Conservation (phyloP, 2,888 invertebrate genomes). For the Andrena bicolor region DNA sequence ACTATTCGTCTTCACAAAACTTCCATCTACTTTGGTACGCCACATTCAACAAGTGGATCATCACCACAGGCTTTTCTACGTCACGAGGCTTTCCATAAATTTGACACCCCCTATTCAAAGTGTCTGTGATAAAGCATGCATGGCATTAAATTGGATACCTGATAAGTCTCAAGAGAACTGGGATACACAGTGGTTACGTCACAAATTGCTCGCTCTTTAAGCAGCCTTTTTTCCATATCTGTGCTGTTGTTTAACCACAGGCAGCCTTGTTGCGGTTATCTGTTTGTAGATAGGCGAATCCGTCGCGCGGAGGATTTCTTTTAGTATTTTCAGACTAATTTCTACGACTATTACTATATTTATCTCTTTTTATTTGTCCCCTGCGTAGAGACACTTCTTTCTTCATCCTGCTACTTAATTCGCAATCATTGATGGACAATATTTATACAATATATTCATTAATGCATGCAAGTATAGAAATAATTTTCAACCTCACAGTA, state of each 20-base stretch:
- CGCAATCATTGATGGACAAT: too few relatives aligned
- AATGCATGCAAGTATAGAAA: too few relatives aligned
- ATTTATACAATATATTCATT: too few relatives aligned
- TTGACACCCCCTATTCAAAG: too few relatives aligned
- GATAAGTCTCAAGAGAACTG: slow-evolving; percentile 30
- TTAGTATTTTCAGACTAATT: background rate
- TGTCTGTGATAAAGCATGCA: background rate
- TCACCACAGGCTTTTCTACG: too few relatives aligned
- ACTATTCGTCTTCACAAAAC: too few relatives aligned
- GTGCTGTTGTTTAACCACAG: background rate
- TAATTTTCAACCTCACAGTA: too few relatives aligned
- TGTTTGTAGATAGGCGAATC: slow-evolving; percentile 8
- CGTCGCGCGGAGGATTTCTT: background rate
- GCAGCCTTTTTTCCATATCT: background rate
- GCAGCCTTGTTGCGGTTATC: slow-evolving; percentile 10
- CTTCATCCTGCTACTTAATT: background rate
- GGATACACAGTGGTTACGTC: background rate
- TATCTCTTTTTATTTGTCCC: background rate
- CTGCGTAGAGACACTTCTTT: background rate
- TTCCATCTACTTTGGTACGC: too few relatives aligned
- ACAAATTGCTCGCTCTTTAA: background rate
- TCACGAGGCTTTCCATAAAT: too few relatives aligned
- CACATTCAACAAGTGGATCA: too few relatives aligned
- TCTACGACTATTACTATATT: background rate
- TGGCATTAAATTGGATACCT: slow-evolving; percentile 1